A percentile compares a stretch with the other conserved stretches of the same genome.
These are phyloP conservation scores for Carabus problematicus DNA, from an alignment of 2,888 invertebrate genomes.

Conservation along the genomic window DNA sequence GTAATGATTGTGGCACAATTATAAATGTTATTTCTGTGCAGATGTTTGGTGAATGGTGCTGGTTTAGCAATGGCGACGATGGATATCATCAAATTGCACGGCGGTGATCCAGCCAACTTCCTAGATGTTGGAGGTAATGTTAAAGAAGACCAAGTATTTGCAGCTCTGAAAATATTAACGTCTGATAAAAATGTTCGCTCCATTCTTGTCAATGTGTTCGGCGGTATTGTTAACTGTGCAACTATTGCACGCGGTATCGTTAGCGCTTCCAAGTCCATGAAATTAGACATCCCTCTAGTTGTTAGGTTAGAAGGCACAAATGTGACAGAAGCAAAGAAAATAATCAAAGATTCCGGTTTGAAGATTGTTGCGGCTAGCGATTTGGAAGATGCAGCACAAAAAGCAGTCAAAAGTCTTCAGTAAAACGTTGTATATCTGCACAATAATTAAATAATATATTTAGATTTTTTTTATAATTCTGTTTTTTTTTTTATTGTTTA, in stretches of 20 bases:
- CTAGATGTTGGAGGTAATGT: conserved; percentile 97
- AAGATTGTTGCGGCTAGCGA: conserved; percentile 82
- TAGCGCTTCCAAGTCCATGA: conserved; percentile 80
- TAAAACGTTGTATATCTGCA: conserved; percentile 19
- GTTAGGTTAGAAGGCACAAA: conserved; percentile 97
- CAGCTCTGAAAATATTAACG: conserved; percentile 90
- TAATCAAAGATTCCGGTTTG: conserved; percentile 84
- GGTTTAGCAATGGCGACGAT: conserved; percentile 99
- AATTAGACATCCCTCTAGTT: conserved; percentile 86
- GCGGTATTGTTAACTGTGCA: conserved; percentile 98
- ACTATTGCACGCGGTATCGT: conserved; percentile 96
- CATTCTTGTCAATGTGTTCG: conserved; percentile 98
- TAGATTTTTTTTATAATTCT: not conserved
- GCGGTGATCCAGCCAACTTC: conserved; percentile 97
- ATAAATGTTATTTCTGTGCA: conserved; percentile 45
- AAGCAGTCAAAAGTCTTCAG: conserved; percentile 70
- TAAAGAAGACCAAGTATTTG: conserved; percentile 90
- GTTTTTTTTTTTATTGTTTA: conserved; percentile 2
- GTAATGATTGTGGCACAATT: not conserved
- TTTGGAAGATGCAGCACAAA: conserved; percentile 92
- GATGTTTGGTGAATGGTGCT: conserved; percentile 93
- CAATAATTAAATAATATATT: not conserved
- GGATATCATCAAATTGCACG: conserved; percentile 97
- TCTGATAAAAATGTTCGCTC: conserved; percentile 89
- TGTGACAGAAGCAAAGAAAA: conserved; percentile 80